Evolutionary conservation across 2,888 invertebrate genomes (phyloP), one percentile per base, ranked within the genome.

Genomic region (Opisthograptis luteolata): DNA sequence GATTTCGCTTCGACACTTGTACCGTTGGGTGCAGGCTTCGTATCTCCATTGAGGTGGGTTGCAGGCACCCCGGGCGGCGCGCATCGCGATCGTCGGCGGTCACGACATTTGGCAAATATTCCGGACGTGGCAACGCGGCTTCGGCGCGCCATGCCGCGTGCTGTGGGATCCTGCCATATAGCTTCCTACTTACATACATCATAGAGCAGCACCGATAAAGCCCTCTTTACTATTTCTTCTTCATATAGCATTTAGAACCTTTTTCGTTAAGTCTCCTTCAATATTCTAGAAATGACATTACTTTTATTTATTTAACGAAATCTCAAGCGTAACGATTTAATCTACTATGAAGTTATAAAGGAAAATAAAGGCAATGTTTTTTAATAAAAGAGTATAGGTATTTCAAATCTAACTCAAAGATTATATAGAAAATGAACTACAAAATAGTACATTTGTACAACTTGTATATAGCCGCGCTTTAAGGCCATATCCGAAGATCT

Each of bases 31-130:
- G 83, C 81, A 83, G 84, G 77, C 37, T 80, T 80, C 76, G 81
- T 84, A 88, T 86, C 84, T 83, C 77, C 85, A 85, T 85, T 86
- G 84, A 82, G 76, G 74, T 73, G 68, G 77, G 75, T 66, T 76
- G 63, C 42, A 76, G 81, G 84, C 86, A 83, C 85, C 84, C 82
- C 83, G 76, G 87, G 87, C 84, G 81, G 85, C 81, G 83, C 82
- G 66, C 84, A 89, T 89, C 88, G 85, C 87, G 88, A 88, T 89
- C 84, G 74, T 82, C 82, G 82, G 72, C 81, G 80, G 89, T 90
- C 89, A 90, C 89, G 89, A 90, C 89, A 80, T 84, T 87, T 87
- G 84, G 88, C 86, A 84, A 89, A 87, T 87, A 87, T 88, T 87
- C 79, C 78, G 76, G 81, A 81, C 81, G 79, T 78, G 67, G 80